These are phyloP conservation scores for Apamea crenata DNA, from an alignment of 2,888 invertebrate species.

Conservation along the genomic window DNA sequence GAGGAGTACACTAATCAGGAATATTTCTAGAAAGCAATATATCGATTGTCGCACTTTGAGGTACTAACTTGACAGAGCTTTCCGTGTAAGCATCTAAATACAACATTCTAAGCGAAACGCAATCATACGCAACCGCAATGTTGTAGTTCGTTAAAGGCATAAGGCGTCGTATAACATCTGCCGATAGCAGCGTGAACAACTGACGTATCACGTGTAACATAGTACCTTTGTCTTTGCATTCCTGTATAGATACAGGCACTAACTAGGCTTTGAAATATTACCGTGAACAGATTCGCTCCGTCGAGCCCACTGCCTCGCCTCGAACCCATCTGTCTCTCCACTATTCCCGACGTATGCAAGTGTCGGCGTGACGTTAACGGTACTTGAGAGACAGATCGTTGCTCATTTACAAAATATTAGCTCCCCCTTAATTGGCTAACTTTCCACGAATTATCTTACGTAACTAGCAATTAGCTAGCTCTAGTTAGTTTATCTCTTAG, in stretches of 20 bases:
- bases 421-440: slow-evolving; percentile 77
- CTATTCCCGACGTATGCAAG: slow-evolving; percentile 53
- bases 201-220: slow-evolving; percentile 19
- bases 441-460: slow-evolving; percentile 74
- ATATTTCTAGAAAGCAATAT: neutral
- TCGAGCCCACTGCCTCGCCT: slow-evolving; percentile 26
- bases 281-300: slow-evolving; percentile 54
- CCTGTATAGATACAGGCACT: slow-evolving; percentile 33
- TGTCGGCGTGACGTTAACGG: slow-evolving; percentile 71
- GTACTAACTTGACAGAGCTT: neutral
- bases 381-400: slow-evolving; percentile 77
- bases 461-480: slow-evolving; percentile 74
- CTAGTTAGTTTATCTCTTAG: slow-evolving; percentile 69
- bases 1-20: neutral
- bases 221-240: slow-evolving; percentile 24
- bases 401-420: slow-evolving; percentile 80
- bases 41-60: too few relatives aligned
- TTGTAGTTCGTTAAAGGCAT: slow-evolving; percentile 24
- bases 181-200: slow-evolving; percentile 25
- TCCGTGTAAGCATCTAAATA: neutral
- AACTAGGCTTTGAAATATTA: slow-evolving; percentile 60
- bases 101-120: neutral
- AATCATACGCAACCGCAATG: neutral
- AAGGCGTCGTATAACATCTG: slow-evolving; percentile 13
- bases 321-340: slow-evolving; percentile 35